Evolutionary conservation across 2,888 invertebrate species (phyloP).

Genomic region (Athalia cordata): DNA sequence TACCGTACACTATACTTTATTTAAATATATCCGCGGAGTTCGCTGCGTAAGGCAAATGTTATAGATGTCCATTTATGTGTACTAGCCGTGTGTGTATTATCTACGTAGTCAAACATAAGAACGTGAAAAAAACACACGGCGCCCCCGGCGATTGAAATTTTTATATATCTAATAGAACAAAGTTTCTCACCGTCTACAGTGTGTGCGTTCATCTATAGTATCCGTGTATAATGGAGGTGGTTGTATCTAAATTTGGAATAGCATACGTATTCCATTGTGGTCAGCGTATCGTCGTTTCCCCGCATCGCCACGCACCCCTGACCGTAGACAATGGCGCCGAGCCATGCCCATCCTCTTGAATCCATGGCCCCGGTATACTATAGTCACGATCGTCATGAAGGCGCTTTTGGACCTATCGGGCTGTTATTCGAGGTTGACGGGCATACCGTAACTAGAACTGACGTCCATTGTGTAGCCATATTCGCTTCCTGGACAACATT

Average conservation of each 20-base stretch:
- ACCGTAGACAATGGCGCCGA: conserved; percentile 46
- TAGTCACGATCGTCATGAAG: conserved; percentile 38
- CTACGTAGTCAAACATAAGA: no score
- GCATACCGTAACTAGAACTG: conserved; percentile 69
- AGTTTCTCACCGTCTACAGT: no score
- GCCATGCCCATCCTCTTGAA: conserved; percentile 39
- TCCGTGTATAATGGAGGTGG: background rate
- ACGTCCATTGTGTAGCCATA: conserved; percentile 66
- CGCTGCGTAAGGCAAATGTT: no score
- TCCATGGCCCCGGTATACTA: conserved; percentile 7
- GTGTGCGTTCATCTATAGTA: no score
- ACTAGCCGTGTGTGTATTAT: no score
- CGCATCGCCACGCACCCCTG: conserved; percentile 46
- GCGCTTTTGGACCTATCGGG: conserved; percentile 39
- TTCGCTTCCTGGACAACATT: conserved; percentile 53
- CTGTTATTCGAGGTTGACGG: conserved; percentile 61
- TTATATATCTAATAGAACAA: no score
- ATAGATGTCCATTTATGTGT: no score
- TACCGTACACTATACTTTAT: no score
- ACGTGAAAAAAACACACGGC: no score
- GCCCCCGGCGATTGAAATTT: no score
- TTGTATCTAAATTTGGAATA: background rate
- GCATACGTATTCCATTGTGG: conserved; percentile 29
- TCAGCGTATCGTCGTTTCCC: conserved; percentile 48
- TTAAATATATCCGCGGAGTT: no score